phyloP scores from a whole-genome alignment of 2,113 vertebrate species.

The Oncorhynchus nerka region DNA sequence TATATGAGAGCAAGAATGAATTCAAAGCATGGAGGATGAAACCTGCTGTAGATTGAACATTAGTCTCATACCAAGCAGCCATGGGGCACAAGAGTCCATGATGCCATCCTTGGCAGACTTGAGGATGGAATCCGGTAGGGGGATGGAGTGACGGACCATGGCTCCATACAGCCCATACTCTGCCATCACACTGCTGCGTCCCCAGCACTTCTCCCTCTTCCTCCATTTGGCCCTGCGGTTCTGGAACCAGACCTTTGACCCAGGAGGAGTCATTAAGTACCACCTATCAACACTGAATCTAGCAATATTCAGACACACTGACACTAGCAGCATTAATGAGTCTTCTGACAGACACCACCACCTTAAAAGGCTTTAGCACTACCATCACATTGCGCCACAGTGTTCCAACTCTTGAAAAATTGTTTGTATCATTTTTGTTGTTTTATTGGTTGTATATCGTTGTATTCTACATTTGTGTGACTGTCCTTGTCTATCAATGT shows the following conservation, averaged over 20 bases:
- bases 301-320: not conserved
- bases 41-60: not conserved
- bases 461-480: too few relatives aligned
- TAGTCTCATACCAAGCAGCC: constrained; percentile 85
- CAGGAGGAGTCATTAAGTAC: not conserved
- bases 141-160: constrained; percentile 98
- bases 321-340: not conserved
- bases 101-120: constrained; percentile 98
- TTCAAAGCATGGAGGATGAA: not conserved
- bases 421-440: too few relatives aligned
- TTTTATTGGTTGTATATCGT: too few relatives aligned
- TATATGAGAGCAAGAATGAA: constrained; percentile 11
- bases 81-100: constrained; percentile 99
- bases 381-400: not conserved
- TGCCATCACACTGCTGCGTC: constrained; percentile 97
- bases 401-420: not conserved
- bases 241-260: constrained; percentile 95
- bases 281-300: not conserved
- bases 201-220: constrained; percentile 99
- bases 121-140: constrained; percentile 96
- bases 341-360: not conserved
- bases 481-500: too few relatives aligned
- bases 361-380: not conserved
- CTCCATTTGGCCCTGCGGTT: constrained; percentile 98
- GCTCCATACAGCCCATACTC: constrained; percentile 96